A percentile compares a stretch with the other conserved stretches of the same genome.
Conservation (phyloP, 2,888 invertebrate genomes). For the Polymixis flavicincta region DNA sequence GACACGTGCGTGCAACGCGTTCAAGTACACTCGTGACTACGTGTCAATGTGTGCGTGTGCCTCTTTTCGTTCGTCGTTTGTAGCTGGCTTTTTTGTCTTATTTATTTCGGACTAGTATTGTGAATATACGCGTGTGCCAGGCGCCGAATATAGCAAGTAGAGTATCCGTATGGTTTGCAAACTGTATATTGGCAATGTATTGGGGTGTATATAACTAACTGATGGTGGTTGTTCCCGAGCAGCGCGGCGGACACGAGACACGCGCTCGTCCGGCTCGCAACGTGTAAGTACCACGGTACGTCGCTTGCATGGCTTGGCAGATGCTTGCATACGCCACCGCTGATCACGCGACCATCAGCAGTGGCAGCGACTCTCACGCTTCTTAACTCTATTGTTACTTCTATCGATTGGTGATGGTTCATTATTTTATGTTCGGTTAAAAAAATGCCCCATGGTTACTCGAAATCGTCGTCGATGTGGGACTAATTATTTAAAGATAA, state of each 20-base stretch:
- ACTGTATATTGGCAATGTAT: slow-evolving; percentile 44
- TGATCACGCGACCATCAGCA: slow-evolving; percentile 34
- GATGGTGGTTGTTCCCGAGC: slow-evolving; percentile 77
- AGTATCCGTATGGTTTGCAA: slow-evolving; percentile 11
- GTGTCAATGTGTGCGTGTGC: not conserved
- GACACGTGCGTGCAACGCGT: not conserved
- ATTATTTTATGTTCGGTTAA: slow-evolving; percentile 46
- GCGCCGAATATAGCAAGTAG: not conserved
- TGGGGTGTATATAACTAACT: slow-evolving; percentile 74
- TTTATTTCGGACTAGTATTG: not conserved
- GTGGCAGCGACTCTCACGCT: slow-evolving; percentile 71
- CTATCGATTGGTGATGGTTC: slow-evolving; percentile 59
- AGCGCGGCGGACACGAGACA: slow-evolving; percentile 93
- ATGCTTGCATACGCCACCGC: slow-evolving; percentile 62
- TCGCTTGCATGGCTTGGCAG: slow-evolving; percentile 72
- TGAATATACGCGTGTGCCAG: not conserved
- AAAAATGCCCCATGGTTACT: slow-evolving; percentile 39
- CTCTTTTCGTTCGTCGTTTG: not conserved
- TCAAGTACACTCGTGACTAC: not conserved
- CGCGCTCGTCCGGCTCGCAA: slow-evolving; percentile 96
- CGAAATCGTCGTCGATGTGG: slow-evolving; percentile 53
- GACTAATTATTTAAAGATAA: slow-evolving; percentile 35
- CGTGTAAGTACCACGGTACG: slow-evolving; percentile 94
- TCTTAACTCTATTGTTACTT: slow-evolving; percentile 48
- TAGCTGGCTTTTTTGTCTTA: not conserved